Evolutionary conservation across 2,888 invertebrate genomes (phyloP), one percentile per base, ranked within the genome.

Genomic region (Pollenia griseotomentosa): DNA sequence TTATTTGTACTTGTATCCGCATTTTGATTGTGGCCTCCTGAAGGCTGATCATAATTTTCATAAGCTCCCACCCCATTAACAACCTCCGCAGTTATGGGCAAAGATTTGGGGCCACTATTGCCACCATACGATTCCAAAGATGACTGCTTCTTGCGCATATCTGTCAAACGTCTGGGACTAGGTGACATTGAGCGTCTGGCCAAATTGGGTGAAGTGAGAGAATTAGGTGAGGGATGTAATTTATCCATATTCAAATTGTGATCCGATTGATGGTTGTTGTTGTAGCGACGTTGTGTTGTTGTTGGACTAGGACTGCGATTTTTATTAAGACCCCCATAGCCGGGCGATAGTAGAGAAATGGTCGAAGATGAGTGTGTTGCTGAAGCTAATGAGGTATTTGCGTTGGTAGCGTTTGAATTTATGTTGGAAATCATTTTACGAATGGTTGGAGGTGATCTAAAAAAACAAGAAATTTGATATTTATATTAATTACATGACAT

Each of bases 281-380:
- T 79, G 68, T 91, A 94, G 91, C 93, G 95, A 89, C 92, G 94
- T 90, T 93, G 94, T 63, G 93, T 94, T 85, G 94, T 95, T 3
- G 78, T 87, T 44, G 94, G 95, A 91, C 94, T 95, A 85, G 94
- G 93, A 86, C 94, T 94, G 88, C 94, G 94, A 90, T 93, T 94
- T 88, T 93, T 93, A 8, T 89, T 90, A n/a, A 88, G 87, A 46
- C 88, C 86, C 40, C 88, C 86, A 65, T 88, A 88, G 70, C 89
- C 90, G 19, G 91, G 92, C 68, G 92, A 90, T 14, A 91, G 87
- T 48, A 83, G 89, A 74, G 88, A 83, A 75, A 85, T 82, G 70
- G 88, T 68, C 1, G 88, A 79, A 9, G 87, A 77, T 42, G 66
- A 73, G 42, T 87, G 61, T 42, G 65, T 66, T 70, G 57, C n/a